Evolutionary conservation across 30 jellyfish, hydroid and myxozoan genomes (phyloP), one percentile per base, ranked within the genome.

Genomic region (Morbakka virulenta): DNA sequence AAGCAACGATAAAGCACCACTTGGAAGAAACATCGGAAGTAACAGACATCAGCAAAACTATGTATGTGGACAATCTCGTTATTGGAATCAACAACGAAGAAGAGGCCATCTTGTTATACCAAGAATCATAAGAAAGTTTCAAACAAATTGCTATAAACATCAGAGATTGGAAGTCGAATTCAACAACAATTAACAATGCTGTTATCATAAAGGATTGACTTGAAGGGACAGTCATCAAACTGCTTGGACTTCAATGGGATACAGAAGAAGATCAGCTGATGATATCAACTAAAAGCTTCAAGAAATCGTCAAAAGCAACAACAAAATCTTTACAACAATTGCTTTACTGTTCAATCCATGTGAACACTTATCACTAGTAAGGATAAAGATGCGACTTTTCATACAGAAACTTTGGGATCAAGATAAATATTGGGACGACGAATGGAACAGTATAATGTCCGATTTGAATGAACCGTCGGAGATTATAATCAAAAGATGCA

Each of bases 181-280:
- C 87, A 12, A 32, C 26, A 33, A 31, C 17, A 35, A 3, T 76
- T 23, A 76, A 76, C 24, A 21, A 25, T n/a, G 0, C 14, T 0
- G 12, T 57, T 53, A 32, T 48, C n/a, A 32, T n/a, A 31, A 70
- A 76, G 14, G 85, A 76, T 33, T 3, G 33, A 33, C 23, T 30
- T 50, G 32, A 62, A 13, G 23, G 2, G 31, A 11, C 23, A 20
- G 3, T 13, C 17, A 24, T 36, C n/a, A 52, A 76, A 31, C 84
- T 76, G 4, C 87, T 76, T 9, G 87, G 87, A 13, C 25, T 76
- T 76, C n/a, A n/a, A n/a, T n/a, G n/a, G n/a, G n/a, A n/a, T n/a
- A n/a, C n/a, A n/a, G n/a, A n/a, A n/a, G n/a, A n/a, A n/a, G n/a
- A n/a, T n/a, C n/a, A n/a, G n/a, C n/a, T n/a, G n/a, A n/a, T n/a